Conservation (phyloP, 2,888 invertebrate species). For the Cephonodes hylas region DNA sequence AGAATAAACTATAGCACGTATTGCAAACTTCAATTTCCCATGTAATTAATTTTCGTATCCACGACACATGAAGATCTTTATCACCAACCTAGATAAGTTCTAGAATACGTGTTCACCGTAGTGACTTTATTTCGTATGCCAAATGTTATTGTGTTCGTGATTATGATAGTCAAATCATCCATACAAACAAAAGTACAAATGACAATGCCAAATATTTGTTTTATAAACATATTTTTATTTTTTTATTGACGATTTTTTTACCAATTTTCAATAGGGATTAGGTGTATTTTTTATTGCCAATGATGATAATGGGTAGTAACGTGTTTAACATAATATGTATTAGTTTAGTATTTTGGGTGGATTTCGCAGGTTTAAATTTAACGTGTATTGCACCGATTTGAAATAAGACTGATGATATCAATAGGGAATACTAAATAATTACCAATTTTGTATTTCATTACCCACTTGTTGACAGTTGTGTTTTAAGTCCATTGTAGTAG, state of each 20-base stretch:
- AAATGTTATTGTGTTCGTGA: conserved; percentile 43
- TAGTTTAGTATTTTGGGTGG: background rate
- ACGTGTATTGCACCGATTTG: no score
- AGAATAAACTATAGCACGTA: no score
- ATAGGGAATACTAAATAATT: no score
- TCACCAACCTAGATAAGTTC: background rate
- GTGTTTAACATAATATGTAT: background rate
- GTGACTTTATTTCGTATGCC: conserved; percentile 22
- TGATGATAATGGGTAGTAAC: background rate
- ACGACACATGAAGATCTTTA: background rate
- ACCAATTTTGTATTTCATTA: no score
- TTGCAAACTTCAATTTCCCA: no score
- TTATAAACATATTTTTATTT: conserved; percentile 23
- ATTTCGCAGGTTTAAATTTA: background rate
- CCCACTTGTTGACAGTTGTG: no score
- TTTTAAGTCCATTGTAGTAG: no score
- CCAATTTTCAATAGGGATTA: conserved; percentile 12
- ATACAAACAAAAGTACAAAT: conserved; percentile 52
- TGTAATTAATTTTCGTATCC: background rate
- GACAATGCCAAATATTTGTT: conserved; percentile 47
- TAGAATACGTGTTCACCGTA: background rate
- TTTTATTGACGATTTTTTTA: conserved; percentile 27
- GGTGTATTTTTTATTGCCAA: background rate
- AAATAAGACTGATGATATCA: no score
- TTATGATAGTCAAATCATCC: conserved; percentile 9